Evolutionary conservation across 2,888 invertebrate genomes (phyloP), one percentile per base, ranked within the genome.

Genomic region (Electrophaes corylata): DNA sequence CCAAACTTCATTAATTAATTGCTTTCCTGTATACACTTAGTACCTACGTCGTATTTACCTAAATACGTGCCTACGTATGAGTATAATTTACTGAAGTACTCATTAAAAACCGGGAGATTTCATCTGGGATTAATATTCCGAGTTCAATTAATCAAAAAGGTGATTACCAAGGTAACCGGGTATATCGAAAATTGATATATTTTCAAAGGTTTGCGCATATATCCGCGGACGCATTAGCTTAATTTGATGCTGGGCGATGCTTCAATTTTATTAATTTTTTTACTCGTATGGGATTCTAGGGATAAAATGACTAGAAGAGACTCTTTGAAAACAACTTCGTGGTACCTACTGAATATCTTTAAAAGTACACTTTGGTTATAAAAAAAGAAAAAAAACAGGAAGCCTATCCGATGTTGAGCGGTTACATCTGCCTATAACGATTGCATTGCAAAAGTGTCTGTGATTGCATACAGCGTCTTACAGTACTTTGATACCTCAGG

Each of bases 231-330:
- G 78, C 86, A 88, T 88, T 88, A 88, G 86, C 84, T 86, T 86
- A 84, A 87, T 87, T 83, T 79, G 84, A 81, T 78, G 68, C 62
- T 71, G 65, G 78, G 75, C 73, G 73, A 75, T 73, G 56, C 55
- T 83, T 83, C 83, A 79, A 81, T 86, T 86, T 86, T 84, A 86
- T 85, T 84, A 84, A 83, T 83, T 82, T 84, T 81, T 78, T 76
- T 71, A 69, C 63, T 77, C 75, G 62, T 69, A 73, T 71, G 65
- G 56, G 58, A 63, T 39, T 69, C 19, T 26, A 3, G 43, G 6
- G 4, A 18, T 51, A 29, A n/a, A 8, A 29, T 48, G 33, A 40
- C 46, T 60, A 23, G 55, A 60, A 48, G 8, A 4, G 55, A 37
- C 20, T 43, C 6, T 0, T 5, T 0, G 12, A 12, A 4, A 4